These are phyloP conservation scores for Cephalopholis sonnerati DNA, from an alignment of 2,113 vertebrate species.

Conservation along the genomic window DNA sequence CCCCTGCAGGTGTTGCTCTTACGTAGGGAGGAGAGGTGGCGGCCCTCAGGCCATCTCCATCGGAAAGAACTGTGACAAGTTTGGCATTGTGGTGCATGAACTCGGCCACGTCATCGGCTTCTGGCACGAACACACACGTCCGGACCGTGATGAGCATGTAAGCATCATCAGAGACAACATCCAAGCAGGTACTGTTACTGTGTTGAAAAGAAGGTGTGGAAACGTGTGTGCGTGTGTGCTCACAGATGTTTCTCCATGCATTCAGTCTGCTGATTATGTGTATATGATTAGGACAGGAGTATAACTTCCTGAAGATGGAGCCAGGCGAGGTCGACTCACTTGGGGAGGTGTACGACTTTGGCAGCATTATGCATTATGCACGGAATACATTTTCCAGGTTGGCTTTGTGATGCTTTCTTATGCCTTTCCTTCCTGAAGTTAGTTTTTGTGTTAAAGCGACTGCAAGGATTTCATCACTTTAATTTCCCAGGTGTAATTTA, in stretches of 20 bases:
- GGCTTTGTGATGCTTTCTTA: background rate
- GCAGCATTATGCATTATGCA: constrained; percentile 97
- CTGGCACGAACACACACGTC: constrained; percentile 98
- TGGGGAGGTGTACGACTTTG: constrained; percentile 94
- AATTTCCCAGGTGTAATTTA: background rate
- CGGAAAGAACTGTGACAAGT: constrained; percentile 99
- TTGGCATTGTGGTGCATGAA: constrained; percentile 99
- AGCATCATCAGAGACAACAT: constrained; percentile 98
- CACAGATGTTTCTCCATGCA: constrained; percentile 68
- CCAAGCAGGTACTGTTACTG: constrained; percentile 91
- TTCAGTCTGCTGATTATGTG: constrained; percentile 28
- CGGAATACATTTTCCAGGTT: constrained; percentile 96
- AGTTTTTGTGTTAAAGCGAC: background rate
- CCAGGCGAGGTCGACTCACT: constrained; percentile 94
- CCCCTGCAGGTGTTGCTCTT: constrained; percentile 93
- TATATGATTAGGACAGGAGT: constrained; percentile 90
- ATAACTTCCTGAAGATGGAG: constrained; percentile 98
- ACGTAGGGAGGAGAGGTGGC: constrained; percentile 94
- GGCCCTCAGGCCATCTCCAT: constrained; percentile 99
- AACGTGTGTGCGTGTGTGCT: background rate
- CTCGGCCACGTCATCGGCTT: constrained; percentile 97
- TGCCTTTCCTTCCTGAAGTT: constrained; percentile 1
- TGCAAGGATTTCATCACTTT: background rate
- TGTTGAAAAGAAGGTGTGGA: background rate
- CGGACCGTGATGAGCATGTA: constrained; percentile 96